phyloP scores from a whole-genome alignment of 2,797 vertebrate genomes.

The Platyrinchus mystaceus region DNA sequence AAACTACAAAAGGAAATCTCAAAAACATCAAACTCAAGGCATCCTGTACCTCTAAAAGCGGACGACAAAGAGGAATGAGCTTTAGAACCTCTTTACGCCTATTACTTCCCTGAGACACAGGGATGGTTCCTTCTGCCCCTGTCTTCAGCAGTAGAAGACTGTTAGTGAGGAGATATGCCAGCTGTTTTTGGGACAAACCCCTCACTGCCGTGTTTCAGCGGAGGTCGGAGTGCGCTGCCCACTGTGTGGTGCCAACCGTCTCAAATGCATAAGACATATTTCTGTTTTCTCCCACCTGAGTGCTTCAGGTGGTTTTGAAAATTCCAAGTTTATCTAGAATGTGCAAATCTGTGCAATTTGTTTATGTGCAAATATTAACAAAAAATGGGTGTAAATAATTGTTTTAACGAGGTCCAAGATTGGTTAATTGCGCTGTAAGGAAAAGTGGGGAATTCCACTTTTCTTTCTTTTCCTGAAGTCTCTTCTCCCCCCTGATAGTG shows the following conservation, averaged over 20 bases:
- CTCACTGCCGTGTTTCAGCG: fast-evolving
- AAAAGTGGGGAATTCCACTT: background rate
- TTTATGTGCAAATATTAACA: background rate
- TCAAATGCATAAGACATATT: background rate
- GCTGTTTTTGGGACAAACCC: background rate
- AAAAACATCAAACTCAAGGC: background rate
- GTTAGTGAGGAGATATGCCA: background rate
- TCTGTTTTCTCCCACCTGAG: background rate
- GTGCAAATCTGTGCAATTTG: background rate
- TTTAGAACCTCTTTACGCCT: background rate
- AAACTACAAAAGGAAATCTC: background rate
- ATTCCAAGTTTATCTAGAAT: background rate
- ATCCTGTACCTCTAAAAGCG: background rate
- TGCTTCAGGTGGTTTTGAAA: background rate
- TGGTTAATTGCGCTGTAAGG: background rate
- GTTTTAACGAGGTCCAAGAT: background rate
- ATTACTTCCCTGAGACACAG: background rate
- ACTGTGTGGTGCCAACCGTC: fast-evolving
- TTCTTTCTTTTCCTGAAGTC: background rate
- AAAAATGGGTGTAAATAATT: background rate
- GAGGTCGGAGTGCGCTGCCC: background rate
- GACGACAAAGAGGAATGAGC: background rate
- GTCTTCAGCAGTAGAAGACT: background rate
- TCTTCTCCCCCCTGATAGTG: fast-evolving
- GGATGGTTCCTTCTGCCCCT: background rate